phyloP scores from a whole-genome alignment of 2,888 invertebrate genomes.

The Phaedon cochleariae region DNA sequence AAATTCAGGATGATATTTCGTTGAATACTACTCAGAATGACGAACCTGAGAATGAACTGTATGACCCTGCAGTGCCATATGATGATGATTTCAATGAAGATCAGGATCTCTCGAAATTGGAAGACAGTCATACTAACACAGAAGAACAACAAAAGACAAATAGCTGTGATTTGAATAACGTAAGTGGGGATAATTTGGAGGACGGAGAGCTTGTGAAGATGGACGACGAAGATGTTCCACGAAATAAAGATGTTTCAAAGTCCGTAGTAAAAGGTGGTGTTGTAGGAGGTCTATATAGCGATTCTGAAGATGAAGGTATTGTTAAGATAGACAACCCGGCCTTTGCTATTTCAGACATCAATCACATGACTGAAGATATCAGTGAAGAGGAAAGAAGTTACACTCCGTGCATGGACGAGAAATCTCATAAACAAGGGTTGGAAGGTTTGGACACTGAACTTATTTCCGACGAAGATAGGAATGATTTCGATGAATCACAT shows the following conservation, averaged over 20 bases:
- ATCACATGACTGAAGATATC: slow-evolving; percentile 70
- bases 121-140: not conserved
- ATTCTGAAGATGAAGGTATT: slow-evolving; percentile 59
- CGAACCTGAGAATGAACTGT: slow-evolving; percentile 12
- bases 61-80: slow-evolving; percentile 22
- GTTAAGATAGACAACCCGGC: slow-evolving; percentile 50
- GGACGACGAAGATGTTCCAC: slow-evolving; percentile 7
- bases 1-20: not conserved
- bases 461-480: slow-evolving; percentile 78
- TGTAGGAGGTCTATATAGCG: slow-evolving; percentile 54
- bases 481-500: slow-evolving; percentile 69
- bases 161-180: not conserved
- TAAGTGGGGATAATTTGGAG: not conserved
- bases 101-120: not conserved
- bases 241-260: slow-evolving; percentile 12
- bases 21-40: not conserved
- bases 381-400: slow-evolving; percentile 76
- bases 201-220: not conserved
- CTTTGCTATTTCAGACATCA: slow-evolving; percentile 56
- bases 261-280: slow-evolving; percentile 30
- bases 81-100: slow-evolving; percentile 18
- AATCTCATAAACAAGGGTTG: slow-evolving; percentile 58
- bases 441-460: slow-evolving; percentile 76
- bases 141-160: not conserved
- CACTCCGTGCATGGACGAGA: slow-evolving; percentile 77